Conservation (phyloP, 2,888 invertebrate species). For the Linnaemya vulpina region DNA sequence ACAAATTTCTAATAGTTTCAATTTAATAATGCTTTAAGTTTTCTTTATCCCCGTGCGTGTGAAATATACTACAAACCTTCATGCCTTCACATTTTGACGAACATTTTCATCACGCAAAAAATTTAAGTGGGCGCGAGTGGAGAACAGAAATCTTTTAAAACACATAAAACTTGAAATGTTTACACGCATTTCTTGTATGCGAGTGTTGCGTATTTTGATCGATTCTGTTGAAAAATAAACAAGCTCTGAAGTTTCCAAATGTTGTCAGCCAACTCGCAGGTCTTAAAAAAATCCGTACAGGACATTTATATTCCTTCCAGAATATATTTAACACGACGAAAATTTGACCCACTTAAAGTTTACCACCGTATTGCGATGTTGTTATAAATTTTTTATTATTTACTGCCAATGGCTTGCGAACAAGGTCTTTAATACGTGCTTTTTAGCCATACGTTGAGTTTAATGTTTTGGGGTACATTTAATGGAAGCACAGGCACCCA, state of each 20-base stretch:
- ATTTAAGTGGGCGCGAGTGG: neutral
- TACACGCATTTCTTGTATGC: conserved; percentile 41
- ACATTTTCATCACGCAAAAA: neutral
- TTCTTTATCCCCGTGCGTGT: too few relatives aligned
- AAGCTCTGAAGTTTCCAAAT: neutral
- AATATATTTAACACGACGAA: conserved; percentile 48
- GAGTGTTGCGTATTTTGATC: conserved; percentile 26
- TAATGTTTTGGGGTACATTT: conserved; percentile 55
- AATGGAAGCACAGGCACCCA: neutral
- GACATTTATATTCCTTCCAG: conserved; percentile 48
- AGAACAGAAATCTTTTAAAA: conserved; percentile 36
- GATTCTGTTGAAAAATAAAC: conserved; percentile 3
- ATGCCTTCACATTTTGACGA: neutral
- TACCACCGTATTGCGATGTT: conserved; percentile 10
- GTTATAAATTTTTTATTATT: conserved; percentile 34
- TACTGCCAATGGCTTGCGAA: conserved; percentile 48
- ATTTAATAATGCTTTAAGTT: too few relatives aligned
- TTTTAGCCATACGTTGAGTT: conserved; percentile 47
- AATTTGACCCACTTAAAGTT: conserved; percentile 15
- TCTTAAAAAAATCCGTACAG: neutral
- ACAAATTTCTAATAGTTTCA: too few relatives aligned
- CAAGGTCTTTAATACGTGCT: conserved; percentile 54
- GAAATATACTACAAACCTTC: too few relatives aligned
- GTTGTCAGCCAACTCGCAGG: neutral
- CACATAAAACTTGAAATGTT: conserved; percentile 47